A percentile compares a stretch with the other conserved stretches of the same genome.
These are phyloP conservation scores for Sciurus niger DNA, from an alignment of 2,113 vertebrate genomes.

Conservation along the genomic window DNA sequence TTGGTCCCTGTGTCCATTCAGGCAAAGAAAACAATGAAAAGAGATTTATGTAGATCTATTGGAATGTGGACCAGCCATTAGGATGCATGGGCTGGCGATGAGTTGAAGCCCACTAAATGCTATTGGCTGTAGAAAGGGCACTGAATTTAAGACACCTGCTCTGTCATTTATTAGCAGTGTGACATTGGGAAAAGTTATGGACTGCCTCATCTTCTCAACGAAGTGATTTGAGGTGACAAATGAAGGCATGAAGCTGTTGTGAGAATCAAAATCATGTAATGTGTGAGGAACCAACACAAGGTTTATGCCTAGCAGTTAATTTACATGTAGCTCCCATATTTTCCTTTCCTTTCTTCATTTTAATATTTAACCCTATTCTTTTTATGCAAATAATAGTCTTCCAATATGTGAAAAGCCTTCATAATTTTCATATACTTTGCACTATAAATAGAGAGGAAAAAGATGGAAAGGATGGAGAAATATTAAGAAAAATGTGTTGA, in stretches of 20 bases:
- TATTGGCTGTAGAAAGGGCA: neutral
- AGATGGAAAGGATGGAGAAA: neutral
- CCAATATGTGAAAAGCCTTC: neutral
- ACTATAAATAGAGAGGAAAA: neutral
- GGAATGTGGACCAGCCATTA: conserved; percentile 51
- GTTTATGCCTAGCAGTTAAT: neutral
- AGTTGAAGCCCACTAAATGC: neutral
- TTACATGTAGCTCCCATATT: neutral
- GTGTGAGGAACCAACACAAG: neutral
- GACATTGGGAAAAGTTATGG: neutral
- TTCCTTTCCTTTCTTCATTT: neutral
- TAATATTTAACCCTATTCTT: neutral
- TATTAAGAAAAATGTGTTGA: neutral
- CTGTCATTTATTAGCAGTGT: neutral
- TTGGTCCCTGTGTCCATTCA: conserved; percentile 36
- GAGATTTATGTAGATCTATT: conserved; percentile 20
- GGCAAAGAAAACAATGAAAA: conserved; percentile 68
- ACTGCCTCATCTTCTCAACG: neutral
- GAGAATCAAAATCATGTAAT: neutral
- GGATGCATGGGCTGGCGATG: neutral
- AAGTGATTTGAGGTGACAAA: neutral
- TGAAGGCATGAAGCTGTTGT: neutral
- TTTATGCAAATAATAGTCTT: neutral
- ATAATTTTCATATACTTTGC: no score
- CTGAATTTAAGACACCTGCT: neutral